Evolutionary conservation across 1,140 invertebrate genomes (phyloP).

Genomic region (Conopomorpha cramerella): DNA sequence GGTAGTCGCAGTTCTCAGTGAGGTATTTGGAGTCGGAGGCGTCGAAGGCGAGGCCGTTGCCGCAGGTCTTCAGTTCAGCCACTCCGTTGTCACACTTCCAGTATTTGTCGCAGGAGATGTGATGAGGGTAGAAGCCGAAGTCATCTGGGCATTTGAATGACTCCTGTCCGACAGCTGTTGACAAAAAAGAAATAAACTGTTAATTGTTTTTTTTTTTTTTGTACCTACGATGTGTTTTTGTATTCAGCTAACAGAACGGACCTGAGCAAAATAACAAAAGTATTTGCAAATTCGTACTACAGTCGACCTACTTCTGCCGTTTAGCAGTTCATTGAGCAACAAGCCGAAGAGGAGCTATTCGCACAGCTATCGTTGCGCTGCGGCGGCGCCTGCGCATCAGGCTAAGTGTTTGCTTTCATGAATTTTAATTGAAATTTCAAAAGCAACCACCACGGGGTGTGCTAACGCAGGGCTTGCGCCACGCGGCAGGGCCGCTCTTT

Average conservation of each 20-base stretch:
- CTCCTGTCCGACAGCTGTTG: constrained; percentile 72
- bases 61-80: constrained; percentile 89
- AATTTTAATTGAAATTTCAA: constrained; percentile 40
- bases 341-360: no score
- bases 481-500: constrained; percentile 37
- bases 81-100: constrained; percentile 92
- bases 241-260: no score
- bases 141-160: constrained; percentile 93
- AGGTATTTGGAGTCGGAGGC: constrained; percentile 85
- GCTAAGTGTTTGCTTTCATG: constrained; percentile 24
- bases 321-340: no score
- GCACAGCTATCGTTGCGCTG: no score
- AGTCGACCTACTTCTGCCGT: no score
- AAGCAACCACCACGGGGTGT: constrained; percentile 25
- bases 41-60: constrained; percentile 92
- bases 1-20: constrained; percentile 93
- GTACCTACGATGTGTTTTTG: no score
- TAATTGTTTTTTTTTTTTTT: no score
- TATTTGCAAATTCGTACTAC: no score
- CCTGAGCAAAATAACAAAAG: no score
- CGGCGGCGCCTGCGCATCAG: no score
- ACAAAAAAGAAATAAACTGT: constrained; percentile 15
- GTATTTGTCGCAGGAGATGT: constrained; percentile 90
- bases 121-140: constrained; percentile 92
- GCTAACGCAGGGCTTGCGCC: constrained; percentile 32